Evolutionary conservation across 2,797 vertebrate species (phyloP).

Genomic region (Acanthurus leucopareius): DNA sequence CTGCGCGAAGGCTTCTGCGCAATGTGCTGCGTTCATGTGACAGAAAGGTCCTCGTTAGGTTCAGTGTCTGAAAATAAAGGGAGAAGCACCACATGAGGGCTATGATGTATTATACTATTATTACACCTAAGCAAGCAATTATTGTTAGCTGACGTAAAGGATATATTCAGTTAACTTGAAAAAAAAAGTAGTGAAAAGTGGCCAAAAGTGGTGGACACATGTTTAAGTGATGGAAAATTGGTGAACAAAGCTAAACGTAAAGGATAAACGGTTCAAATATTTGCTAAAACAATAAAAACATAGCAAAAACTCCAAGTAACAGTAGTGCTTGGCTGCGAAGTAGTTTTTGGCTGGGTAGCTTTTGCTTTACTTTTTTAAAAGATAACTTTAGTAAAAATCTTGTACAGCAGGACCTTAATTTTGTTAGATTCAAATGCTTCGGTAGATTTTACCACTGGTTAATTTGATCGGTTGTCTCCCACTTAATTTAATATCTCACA

Average conservation of each 20-base stretch:
- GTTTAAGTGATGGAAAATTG: neutral
- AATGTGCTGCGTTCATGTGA: neutral
- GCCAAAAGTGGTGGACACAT: neutral
- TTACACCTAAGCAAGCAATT: too few species aligned
- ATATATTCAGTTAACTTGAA: too few species aligned
- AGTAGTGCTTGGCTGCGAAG: neutral
- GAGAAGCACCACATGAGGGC: neutral
- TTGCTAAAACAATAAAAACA: neutral
- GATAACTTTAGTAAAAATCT: neutral
- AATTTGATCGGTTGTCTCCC: neutral
- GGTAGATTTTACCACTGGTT: neutral
- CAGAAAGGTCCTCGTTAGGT: neutral
- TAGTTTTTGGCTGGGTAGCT: neutral
- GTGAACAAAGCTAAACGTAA: neutral
- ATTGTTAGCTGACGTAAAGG: too few species aligned
- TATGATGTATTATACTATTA: too few species aligned
- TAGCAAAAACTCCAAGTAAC: neutral
- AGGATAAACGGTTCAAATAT: neutral
- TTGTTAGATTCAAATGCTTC: neutral
- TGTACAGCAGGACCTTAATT: neutral
- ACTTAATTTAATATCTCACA: neutral
- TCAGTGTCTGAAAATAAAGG: neutral
- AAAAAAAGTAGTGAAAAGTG: neutral
- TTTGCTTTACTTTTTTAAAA: neutral
- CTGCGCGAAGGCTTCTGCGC: constrained; percentile 59